These are phyloP conservation scores for Apomyelois bistriatella DNA, from an alignment of 2,888 invertebrate genomes.

Conservation along the genomic window DNA sequence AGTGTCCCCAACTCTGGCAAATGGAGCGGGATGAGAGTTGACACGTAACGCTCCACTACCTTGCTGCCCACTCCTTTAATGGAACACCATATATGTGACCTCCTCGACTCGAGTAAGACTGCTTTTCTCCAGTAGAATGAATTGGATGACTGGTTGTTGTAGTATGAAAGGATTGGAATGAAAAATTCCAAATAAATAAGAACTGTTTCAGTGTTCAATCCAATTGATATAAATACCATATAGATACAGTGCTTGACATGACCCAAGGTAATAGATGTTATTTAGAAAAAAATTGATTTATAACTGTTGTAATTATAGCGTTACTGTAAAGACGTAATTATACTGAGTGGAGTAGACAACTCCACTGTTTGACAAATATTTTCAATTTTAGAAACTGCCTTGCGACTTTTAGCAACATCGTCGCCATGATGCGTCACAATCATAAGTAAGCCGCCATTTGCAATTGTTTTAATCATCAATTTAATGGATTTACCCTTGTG, in stretches of 20 bases:
- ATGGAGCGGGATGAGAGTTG: not conserved
- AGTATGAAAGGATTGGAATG: not conserved
- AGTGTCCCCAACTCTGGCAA: not conserved
- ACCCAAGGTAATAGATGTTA: too few species aligned
- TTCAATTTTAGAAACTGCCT: not conserved
- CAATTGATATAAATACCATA: not conserved
- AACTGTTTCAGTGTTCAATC: not conserved
- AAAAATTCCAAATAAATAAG: too few species aligned
- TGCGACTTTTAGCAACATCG: not conserved
- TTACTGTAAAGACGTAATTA: not conserved
- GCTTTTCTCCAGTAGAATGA: not conserved
- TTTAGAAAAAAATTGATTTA: too few species aligned
- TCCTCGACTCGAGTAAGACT: not conserved
- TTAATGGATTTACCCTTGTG: conserved; percentile 83
- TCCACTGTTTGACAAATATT: not conserved
- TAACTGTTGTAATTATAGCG: too few species aligned
- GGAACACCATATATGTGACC: not conserved
- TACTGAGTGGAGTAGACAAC: not conserved
- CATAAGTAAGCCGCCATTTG: conserved; percentile 71
- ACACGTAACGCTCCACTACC: not conserved
- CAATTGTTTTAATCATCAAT: conserved; percentile 58
- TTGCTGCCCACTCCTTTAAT: not conserved
- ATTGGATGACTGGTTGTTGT: not conserved
- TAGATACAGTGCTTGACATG: too few species aligned
- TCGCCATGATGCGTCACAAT: conserved; percentile 51